Evolutionary conservation across 64 coral and sea anemone species (phyloP).

Genomic region (Acropora yongei): DNA sequence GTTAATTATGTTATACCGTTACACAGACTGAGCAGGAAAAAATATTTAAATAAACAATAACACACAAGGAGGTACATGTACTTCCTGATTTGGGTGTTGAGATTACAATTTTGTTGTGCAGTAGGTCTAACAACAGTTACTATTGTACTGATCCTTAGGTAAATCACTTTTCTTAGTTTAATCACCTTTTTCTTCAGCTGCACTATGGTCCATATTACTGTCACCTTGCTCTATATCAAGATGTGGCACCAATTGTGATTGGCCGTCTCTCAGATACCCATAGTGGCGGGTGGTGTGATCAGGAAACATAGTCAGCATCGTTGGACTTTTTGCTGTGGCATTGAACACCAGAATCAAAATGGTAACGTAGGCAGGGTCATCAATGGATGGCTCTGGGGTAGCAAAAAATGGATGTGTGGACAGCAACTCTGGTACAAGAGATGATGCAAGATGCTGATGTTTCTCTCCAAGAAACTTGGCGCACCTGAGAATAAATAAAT

Average conservation of each 20-base stretch:
- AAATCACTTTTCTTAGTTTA: too few species aligned
- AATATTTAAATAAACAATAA: background rate
- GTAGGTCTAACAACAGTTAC: too few species aligned
- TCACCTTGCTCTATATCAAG: conserved; percentile 46
- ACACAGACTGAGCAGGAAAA: background rate
- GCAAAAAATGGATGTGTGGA: conserved; percentile 98
- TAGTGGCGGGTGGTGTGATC: conserved; percentile 91
- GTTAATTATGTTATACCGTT: background rate
- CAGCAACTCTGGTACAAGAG: conserved; percentile 88
- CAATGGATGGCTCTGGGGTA: conserved; percentile 91
- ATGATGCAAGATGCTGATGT: conserved; percentile 86
- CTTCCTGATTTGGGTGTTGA: too few species aligned
- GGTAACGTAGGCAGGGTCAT: conserved; percentile 93
- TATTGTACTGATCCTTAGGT: too few species aligned
- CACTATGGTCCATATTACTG: background rate
- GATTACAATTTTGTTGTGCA: too few species aligned
- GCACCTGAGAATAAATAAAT: conserved; percentile 60
- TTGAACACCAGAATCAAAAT: conserved; percentile 98
- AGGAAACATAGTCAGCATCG: conserved; percentile 93
- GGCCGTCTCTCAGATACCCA: conserved; percentile 85
- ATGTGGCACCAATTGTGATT: conserved; percentile 85
- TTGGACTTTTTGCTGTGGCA: conserved; percentile 84
- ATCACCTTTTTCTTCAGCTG: conserved; percentile 3
- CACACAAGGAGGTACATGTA: too few species aligned
- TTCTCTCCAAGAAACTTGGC: conserved; percentile 84